phyloP scores from a whole-genome alignment of 1,140 invertebrate species.

The Camponotus floridanus region DNA sequence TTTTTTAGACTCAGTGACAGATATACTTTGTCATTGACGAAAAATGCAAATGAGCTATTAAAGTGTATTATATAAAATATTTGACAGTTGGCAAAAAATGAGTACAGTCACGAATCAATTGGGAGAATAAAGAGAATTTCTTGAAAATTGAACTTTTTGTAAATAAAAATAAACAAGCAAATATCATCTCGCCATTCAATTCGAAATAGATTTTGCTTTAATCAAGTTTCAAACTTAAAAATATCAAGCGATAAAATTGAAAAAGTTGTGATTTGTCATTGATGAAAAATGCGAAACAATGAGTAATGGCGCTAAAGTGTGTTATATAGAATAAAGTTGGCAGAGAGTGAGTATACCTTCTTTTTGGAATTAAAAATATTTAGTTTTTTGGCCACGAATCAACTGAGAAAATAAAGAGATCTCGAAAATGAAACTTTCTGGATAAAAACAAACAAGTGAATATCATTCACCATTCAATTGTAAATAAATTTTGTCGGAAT shows the following conservation, averaged over 20 bases:
- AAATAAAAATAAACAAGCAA: background rate
- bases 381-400: background rate
- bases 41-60: background rate
- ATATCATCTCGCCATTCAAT: background rate
- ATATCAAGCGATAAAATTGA: background rate
- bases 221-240: background rate
- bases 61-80: background rate
- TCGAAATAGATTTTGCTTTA: background rate
- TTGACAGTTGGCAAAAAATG: background rate
- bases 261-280: background rate
- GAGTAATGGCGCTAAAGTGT: background rate
- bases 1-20: background rate
- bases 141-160: background rate
- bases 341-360: background rate
- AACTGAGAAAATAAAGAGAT: background rate
- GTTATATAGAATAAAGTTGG: background rate
- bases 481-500: background rate
- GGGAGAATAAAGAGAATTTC: background rate
- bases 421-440: background rate
- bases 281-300: background rate
- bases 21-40: background rate
- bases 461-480: background rate
- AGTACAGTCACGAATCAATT: background rate
- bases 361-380: constrained; percentile 19
- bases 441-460: background rate